These are phyloP conservation scores for Drosophila mayaguana DNA, from an alignment of 2,888 invertebrate genomes.

Conservation along the genomic window DNA sequence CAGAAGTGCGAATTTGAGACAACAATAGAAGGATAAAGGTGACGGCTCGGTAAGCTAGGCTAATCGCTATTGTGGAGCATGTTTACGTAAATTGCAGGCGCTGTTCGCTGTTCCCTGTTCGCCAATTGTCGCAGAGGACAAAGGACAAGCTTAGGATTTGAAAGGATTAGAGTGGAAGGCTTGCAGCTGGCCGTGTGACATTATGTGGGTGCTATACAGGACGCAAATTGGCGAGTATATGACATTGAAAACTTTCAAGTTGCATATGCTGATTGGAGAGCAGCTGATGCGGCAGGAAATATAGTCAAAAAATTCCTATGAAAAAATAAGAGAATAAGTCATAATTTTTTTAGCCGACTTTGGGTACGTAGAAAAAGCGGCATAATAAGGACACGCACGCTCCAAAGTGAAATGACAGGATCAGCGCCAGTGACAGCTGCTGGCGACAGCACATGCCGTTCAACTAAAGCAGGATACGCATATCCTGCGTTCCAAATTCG, in stretches of 20 bases:
- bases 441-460: conserved; percentile 58
- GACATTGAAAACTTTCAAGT: conserved; percentile 33
- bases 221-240: conserved; percentile 17
- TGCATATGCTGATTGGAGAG: conserved; percentile 57
- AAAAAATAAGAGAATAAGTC: conserved; percentile 44
- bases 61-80: conserved; percentile 60
- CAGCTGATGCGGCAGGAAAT: conserved; percentile 47
- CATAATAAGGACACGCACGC: conserved; percentile 66
- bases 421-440: conserved; percentile 70
- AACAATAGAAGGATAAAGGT: conserved; percentile 48
- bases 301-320: conserved; percentile 41
- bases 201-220: conserved; percentile 61
- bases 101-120: conserved; percentile 8
- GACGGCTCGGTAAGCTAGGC: conserved; percentile 24
- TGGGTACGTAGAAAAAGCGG: conserved; percentile 32
- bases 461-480: conserved; percentile 76
- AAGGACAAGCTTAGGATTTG: conserved; percentile 1
- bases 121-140: conserved; percentile 46
- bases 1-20: conserved; percentile 11
- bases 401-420: conserved; percentile 71
- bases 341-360: conserved; percentile 48
- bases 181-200: conserved; percentile 44
- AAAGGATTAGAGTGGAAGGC: conserved; percentile 50
- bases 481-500: conserved; percentile 68
- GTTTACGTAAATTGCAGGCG: conserved; percentile 55